phyloP scores from a whole-genome alignment of 1,140 invertebrate species.

The Periplaneta americana region DNA sequence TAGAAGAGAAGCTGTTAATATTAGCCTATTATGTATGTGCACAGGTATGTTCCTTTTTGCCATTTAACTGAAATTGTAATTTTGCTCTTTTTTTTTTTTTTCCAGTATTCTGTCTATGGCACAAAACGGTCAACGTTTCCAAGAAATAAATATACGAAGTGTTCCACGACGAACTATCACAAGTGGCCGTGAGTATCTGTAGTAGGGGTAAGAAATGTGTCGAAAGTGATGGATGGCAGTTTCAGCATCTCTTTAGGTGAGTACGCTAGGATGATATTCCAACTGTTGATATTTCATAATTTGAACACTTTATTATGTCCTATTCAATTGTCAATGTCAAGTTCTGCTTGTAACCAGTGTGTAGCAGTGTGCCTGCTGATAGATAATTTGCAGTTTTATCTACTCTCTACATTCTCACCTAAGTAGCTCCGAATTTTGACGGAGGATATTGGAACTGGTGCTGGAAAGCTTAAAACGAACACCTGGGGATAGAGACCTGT shows the following conservation, averaged over 20 bases:
- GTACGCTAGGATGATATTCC: not conserved
- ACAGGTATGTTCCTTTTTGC: too few species aligned
- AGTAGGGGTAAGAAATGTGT: too few species aligned
- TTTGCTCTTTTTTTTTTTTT: not conserved
- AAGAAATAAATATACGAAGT: too few species aligned
- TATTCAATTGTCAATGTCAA: too few species aligned
- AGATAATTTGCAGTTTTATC: not conserved
- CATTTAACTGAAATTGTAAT: not conserved
- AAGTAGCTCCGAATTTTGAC: not conserved
- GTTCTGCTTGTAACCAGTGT: too few species aligned
- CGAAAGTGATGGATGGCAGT: too few species aligned
- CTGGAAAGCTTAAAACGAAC: not conserved
- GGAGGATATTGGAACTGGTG: not conserved
- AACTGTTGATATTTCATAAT: not conserved
- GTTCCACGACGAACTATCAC: too few species aligned
- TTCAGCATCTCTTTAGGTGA: not conserved
- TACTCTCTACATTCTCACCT: not conserved
- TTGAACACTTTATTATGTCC: not conserved
- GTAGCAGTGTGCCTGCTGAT: not conserved
- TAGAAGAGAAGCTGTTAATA: not conserved
- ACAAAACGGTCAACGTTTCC: too few species aligned
- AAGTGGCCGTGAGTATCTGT: too few species aligned
- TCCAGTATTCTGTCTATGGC: not conserved
- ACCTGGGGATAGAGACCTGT: not conserved
- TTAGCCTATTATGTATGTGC: not conserved